Conservation (phyloP, 2,888 invertebrate species). For the Tenthredo notha region DNA sequence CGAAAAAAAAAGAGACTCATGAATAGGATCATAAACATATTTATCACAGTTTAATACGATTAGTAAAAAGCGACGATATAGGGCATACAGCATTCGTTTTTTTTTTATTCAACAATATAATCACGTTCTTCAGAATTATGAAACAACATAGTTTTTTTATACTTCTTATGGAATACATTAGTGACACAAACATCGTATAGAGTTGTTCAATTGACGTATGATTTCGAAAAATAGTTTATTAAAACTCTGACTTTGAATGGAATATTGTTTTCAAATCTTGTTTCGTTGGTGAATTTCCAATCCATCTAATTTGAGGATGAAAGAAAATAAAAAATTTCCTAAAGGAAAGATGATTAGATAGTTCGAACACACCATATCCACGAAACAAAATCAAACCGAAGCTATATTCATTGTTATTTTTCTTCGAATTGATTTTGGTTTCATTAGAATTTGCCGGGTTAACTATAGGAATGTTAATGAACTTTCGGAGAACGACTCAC, state of each 20-base stretch:
- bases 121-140: background rate
- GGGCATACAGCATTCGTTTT: background rate
- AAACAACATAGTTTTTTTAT: background rate
- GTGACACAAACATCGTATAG: background rate
- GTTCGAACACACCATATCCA: no score
- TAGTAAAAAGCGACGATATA: background rate
- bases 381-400: background rate
- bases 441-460: constrained; percentile 8
- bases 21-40: background rate
- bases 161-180: background rate
- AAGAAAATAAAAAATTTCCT: background rate
- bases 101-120: background rate
- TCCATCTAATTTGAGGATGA: background rate
- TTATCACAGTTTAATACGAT: background rate
- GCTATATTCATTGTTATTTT: background rate
- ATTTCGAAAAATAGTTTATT: background rate
- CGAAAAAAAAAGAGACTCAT: background rate
- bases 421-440: background rate
- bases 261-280: background rate
- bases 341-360: background rate
- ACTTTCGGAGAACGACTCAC: background rate
- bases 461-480: constrained; percentile 37
- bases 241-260: background rate
- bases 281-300: background rate
- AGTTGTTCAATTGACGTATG: background rate